Percentiles rank a stretch among this genome's conserved stretches.
These are phyloP conservation scores for Hemibagrus wyckioides DNA, from an alignment of 2,113 vertebrate genomes.

Conservation along the genomic window DNA sequence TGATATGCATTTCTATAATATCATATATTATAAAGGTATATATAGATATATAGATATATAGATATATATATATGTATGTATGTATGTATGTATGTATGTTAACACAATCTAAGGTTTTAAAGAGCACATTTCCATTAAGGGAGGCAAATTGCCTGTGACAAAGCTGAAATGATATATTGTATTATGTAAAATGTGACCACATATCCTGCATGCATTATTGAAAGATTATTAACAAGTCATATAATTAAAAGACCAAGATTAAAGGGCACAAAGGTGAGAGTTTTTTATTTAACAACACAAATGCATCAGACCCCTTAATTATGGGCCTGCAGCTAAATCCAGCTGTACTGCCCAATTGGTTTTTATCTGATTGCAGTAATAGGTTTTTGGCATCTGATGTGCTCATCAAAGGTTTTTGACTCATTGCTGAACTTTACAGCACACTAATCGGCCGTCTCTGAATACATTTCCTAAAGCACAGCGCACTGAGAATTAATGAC, in stretches of 20 bases:
- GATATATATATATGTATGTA: neutral
- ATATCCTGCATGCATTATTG: neutral
- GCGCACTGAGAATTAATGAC: constrained; percentile 27
- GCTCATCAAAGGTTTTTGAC: constrained; percentile 25
- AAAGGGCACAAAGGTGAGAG: neutral
- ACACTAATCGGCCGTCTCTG: neutral
- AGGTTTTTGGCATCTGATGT: constrained; percentile 21
- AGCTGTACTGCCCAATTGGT: neutral
- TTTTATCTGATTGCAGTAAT: constrained; percentile 35
- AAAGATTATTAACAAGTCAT: neutral
- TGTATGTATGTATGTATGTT: constrained; percentile 7
- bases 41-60: neutral
- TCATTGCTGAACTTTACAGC: constrained; percentile 38
- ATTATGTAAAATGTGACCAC: neutral
- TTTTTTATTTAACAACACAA: neutral
- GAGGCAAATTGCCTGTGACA: neutral
- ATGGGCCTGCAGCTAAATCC: neutral
- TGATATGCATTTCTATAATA: neutral
- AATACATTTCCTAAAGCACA: constrained; percentile 18
- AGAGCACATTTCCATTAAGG: neutral
- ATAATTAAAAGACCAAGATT: constrained; percentile 25
- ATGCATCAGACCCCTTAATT: neutral
- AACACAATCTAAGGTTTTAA: neutral
- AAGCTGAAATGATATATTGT: neutral
- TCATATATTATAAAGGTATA: neutral